A percentile compares a stretch with the other conserved stretches of the same genome.
phyloP scores from a whole-genome alignment of 1,140 invertebrate species.

The Drosophila gunungcola region DNA sequence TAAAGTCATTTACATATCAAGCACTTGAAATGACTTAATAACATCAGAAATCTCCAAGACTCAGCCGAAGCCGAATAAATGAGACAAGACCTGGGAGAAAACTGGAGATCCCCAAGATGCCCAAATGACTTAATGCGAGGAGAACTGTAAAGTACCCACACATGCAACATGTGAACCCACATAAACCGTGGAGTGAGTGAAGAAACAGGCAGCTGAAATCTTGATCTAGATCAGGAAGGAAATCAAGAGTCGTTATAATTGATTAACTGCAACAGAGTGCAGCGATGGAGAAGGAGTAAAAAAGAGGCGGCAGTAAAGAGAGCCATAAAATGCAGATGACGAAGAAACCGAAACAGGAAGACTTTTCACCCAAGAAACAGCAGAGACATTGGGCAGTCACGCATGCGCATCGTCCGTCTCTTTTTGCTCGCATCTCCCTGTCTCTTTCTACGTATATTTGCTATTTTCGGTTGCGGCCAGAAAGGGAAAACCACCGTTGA shows the following conservation, averaged over 20 bases:
- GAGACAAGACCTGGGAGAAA: constrained; percentile 12
- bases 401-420: constrained; percentile 45
- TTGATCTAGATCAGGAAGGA: constrained; percentile 84
- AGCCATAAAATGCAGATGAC: constrained; percentile 35
- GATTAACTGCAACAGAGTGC: constrained; percentile 79
- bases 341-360: constrained; percentile 71
- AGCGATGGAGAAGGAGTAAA: constrained; percentile 4
- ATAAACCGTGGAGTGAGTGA: constrained; percentile 16
- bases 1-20: constrained; percentile 62
- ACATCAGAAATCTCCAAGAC: constrained; percentile 44
- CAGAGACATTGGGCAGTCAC: constrained; percentile 64
- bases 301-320: constrained; percentile 22
- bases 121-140: constrained; percentile 63
- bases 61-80: constrained; percentile 45
- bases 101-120: constrained; percentile 19
- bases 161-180: constrained; percentile 46
- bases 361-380: constrained; percentile 34
- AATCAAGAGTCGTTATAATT: constrained; percentile 85
- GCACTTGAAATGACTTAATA: constrained; percentile 55
- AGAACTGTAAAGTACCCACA: constrained; percentile 43
- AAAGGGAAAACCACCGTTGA: constrained; percentile 84
- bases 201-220: constrained; percentile 56
- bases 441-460: constrained; percentile 24
- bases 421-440: not conserved
- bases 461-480: constrained; percentile 80